Evolutionary conservation across 2,888 invertebrate species (phyloP), one percentile per base, ranked within the genome.

Genomic region (Drosophila flavopinicola): DNA sequence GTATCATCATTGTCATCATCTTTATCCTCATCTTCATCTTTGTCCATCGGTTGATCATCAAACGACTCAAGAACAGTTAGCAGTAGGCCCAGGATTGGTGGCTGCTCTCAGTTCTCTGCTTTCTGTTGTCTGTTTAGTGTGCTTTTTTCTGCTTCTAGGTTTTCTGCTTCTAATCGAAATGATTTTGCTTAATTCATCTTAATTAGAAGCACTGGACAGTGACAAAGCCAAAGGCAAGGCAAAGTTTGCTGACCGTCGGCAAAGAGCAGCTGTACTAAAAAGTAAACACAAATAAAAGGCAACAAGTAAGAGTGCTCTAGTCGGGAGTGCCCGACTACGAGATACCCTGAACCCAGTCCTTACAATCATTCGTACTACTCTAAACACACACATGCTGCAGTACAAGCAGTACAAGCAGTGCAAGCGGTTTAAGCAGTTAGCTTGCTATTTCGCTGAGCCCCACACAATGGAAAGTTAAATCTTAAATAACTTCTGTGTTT

Each of bases 101-200:
- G 35, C 52, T 33, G 57, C 68, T 29, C 53, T 51, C 32, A 13
- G 51, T 25, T 25, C 30, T 24, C 7, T 17, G 37, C 10, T 41
- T 33, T 15, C 10, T 44, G 20, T 32, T 27, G 3, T 17, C 0
- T 25, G 4, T 20, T 25, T 13, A 29, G 3, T n/a, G 10, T 23
- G 25, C 1, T 37, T 53, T 35, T 20, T 11, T 11, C 24, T 48
- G 15, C 23, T 29, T 37, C 32, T 45, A 37, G 17, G 17, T 33
- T 58, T 33, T 24, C 47, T 42, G 44, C 59, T 59, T 75, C 84
- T 87, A 84, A 84, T 87, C 88, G 84, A 84, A 87, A 84, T 87
- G 86, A 84, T 84, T 85, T 87, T 78, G 71, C 80, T 83, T 79
- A 88, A 85, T 85, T 87, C 88, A 75, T 77, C 75, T 88, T 88